Base-by-base conservation (phyloP, 2,888 invertebrate species). In the Phengaris alcon region DNA sequence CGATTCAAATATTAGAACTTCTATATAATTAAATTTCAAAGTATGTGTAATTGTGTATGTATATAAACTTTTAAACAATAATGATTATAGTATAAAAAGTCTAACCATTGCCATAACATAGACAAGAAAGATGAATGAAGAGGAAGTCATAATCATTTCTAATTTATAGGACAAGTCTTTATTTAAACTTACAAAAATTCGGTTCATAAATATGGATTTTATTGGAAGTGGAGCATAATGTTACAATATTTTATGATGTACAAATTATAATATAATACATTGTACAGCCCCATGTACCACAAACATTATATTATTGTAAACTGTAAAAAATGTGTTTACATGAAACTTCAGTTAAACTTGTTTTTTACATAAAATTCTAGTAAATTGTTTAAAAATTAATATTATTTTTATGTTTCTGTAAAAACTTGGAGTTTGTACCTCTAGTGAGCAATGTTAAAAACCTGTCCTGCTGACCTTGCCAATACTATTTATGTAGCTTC, bases 351-450 rank as follows among this genome's bases (percentile, higher is more conserved):
- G 10, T 64, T 22, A 6, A 64, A 64, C 12, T 6, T 10, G 12
- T 35, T 13, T 13, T 22, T 12, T 6, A 12, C 6, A 64, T 64
- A 44, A 22, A 64, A 44, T 35, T 64, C 13, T 13, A 35, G 64
- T 64, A 64, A 59, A 64, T 64, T 64, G 64, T 64, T 64, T 64
- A 44, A 64, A 64, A 13, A 44, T 6, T 64, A 64, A 64, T 44
- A 64, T 64, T 64, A 35, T 59, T 59, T 22, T 59, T 59, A 5
- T 8, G 12, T 44, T 54, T 35, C 10, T 51, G 74, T 74, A 44
- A 51, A 15, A 51, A 68, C n/a, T 44, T 54, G 54, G 35, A 52
- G 46, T 76, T 76, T 72, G 72, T 72, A 72, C 52, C 35, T 72
- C 35, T 35, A 12, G 35, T 44, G 57, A 57, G 57, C 73, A 55